phyloP scores from a whole-genome alignment of 2,113 vertebrate genomes.

The Sarotherodon lohbergeri region DNA sequence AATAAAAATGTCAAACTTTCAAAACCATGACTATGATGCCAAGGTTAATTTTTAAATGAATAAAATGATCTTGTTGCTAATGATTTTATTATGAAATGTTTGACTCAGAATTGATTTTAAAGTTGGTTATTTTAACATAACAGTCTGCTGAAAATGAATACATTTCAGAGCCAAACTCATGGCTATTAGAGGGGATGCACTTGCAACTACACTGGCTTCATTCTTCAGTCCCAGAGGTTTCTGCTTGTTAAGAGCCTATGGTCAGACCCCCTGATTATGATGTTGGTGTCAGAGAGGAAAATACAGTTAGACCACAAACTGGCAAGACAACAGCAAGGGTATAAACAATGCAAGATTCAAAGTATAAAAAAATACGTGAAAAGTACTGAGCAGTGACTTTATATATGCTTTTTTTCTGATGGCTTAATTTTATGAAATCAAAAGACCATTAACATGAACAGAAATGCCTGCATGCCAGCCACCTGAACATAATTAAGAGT shows the following conservation, averaged over 20 bases:
- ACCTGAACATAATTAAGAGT: neutral
- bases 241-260: neutral
- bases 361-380: neutral
- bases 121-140: neutral
- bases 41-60: neutral
- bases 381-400: neutral
- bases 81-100: neutral
- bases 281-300: neutral
- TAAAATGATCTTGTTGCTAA: neutral
- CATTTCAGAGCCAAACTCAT: neutral
- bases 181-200: neutral
- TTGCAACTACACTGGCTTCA: neutral
- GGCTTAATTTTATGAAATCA: neutral
- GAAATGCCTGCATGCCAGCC: neutral
- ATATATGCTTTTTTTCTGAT: neutral
- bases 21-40: neutral
- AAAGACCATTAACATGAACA: neutral
- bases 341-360: neutral
- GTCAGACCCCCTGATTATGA: neutral
- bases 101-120: neutral
- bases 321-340: neutral
- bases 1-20: neutral
- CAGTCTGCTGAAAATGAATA: neutral
- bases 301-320: neutral
- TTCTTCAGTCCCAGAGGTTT: neutral